phyloP scores from a whole-genome alignment of 2,797 vertebrate species.

The Sphaeramia orbicularis region DNA sequence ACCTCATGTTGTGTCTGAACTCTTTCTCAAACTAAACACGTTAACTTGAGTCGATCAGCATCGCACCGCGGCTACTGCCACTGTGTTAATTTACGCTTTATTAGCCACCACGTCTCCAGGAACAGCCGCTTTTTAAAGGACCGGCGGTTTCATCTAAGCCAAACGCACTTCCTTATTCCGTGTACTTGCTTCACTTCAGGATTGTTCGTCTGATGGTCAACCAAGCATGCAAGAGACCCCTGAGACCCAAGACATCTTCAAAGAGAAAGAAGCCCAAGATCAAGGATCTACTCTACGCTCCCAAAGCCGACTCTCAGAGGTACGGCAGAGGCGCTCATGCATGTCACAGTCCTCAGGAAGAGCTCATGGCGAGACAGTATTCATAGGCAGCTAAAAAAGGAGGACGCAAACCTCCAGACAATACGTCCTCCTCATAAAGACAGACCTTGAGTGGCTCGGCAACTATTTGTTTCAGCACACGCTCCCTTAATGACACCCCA shows the following conservation, averaged over 20 bases:
- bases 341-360: conserved; percentile 54
- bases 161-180: conserved; percentile 18
- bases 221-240: conserved; percentile 92
- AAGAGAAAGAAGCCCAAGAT: conserved; percentile 94
- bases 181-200: conserved; percentile 76
- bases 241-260: conserved; percentile 86
- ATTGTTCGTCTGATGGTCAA: conserved; percentile 93
- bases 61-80: too few relatives aligned
- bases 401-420: conserved; percentile 51
- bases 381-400: conserved; percentile 54
- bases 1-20: too few relatives aligned
- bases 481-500: conserved; percentile 57
- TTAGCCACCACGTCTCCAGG: conserved; percentile 1
- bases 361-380: conserved; percentile 48
- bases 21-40: too few relatives aligned
- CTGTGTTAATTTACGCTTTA: conserved; percentile 9
- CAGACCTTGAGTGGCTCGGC: conserved; percentile 37
- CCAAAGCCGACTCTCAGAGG: conserved; percentile 88
- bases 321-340: conserved; percentile 74
- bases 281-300: conserved; percentile 91
- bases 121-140: not conserved
- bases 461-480: conserved; percentile 41
- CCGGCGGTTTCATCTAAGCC: not conserved
- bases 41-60: not conserved
- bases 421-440: conserved; percentile 58